Evolutionary conservation across 2,888 invertebrate species (phyloP).

Genomic region (Epicampocera succincta): DNA sequence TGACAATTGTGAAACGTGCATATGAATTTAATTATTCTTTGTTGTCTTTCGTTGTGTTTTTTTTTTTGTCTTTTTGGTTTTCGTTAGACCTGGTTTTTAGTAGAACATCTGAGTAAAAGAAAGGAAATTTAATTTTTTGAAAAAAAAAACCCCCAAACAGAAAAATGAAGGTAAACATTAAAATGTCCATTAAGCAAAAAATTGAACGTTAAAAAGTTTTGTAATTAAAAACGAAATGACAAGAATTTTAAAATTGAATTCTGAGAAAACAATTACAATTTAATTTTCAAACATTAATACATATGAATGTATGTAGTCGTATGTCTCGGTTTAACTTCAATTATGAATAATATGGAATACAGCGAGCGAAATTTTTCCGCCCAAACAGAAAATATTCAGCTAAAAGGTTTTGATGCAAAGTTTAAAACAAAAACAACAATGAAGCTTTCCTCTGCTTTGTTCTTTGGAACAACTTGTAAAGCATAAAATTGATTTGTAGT

Average conservation of each 20-base stretch:
- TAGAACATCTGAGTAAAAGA: neutral
- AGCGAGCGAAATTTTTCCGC: too few species aligned
- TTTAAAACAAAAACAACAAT: too few species aligned
- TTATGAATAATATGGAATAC: too few species aligned
- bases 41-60: too few species aligned
- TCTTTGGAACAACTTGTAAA: too few species aligned
- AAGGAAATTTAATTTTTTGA: neutral
- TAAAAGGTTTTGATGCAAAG: too few species aligned
- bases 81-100: conserved; percentile 17
- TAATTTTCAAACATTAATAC: neutral
- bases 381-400: too few species aligned
- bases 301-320: neutral
- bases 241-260: conserved; percentile 54
- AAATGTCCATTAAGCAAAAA: conserved; percentile 36
- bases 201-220: conserved; percentile 6
- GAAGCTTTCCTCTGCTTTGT: too few species aligned
- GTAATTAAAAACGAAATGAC: neutral
- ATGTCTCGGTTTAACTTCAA: too few species aligned
- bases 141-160: too few species aligned
- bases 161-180: conserved; percentile 55
- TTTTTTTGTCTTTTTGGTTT: too few species aligned
- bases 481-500: too few species aligned
- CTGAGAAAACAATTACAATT: neutral
- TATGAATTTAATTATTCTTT: conserved; percentile 66
- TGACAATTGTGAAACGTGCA: conserved; percentile 66